Base-by-base conservation (phyloP, 2,113 vertebrate species). In the Agelaius tricolor region DNA sequence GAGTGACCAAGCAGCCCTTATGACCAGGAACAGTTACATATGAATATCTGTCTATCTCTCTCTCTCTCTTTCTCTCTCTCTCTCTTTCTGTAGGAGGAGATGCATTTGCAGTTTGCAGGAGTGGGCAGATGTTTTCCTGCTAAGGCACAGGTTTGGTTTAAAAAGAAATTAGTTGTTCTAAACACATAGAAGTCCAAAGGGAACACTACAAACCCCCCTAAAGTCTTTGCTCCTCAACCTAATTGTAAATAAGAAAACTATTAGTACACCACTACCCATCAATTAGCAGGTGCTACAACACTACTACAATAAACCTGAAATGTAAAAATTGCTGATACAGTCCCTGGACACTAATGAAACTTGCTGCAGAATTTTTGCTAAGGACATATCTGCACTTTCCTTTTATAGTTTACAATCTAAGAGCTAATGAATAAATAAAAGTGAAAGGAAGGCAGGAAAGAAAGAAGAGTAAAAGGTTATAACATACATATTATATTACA, bases 341-440 rank as follows among this genome's bases (percentile, higher is more conserved):
- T 71, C 87, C 71, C 75, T 82, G 57, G 61, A 54, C 20, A 59
- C 52, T 44, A 63, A 67, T 82, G 47, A 84, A 94, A 91, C 12
- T 46, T 72, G 22, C 62, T 43, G 75, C 67, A 84, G 89, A 73
- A 66, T 63, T 95, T 87, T 80, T 94, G 31, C 49, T 85, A 75
- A 68, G 62, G 81, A 76, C 23, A 4, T 84, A 87, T 43, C 74
- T 87, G 44, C 44, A 61, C 39, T 90, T 65, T 59, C 68, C 52
- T 66, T 90, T 90, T 57, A 69, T 51, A 91, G 75, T 87, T 97
- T 94, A 94, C 68, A 88, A n/a, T 63, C 86, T 86, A 84, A 96
- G 91, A 96, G 90, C 93, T 94, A 95, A 96, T 95, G 59, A 96
- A 97, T 96, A 97, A 97, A 96, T 97, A 97, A 96, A 96, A 96